These are phyloP conservation scores for Hemicordylus capensis DNA, from an alignment of 2,113 vertebrate genomes.

Conservation along the genomic window DNA sequence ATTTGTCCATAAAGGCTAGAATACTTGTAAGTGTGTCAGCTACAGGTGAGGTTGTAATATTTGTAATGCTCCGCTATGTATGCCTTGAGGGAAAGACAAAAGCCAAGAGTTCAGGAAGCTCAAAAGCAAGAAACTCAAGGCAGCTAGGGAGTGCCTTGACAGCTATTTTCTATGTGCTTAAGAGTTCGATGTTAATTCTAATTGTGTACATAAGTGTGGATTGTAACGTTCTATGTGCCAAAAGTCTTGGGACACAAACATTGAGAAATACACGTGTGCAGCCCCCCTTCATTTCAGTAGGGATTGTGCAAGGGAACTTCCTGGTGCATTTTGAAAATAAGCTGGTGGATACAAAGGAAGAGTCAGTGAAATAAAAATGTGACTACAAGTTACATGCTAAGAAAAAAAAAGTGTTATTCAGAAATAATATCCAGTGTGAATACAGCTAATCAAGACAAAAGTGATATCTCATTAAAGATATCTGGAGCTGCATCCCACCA, in stretches of 20 bases:
- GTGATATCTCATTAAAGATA: constrained; percentile 39
- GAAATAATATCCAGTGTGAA: constrained; percentile 35
- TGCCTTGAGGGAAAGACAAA: too few relatives aligned
- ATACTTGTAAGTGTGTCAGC: too few relatives aligned
- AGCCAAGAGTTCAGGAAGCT: too few relatives aligned
- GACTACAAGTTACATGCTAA: constrained; percentile 15
- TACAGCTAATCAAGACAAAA: constrained; percentile 33
- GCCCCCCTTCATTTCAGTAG: background rate
- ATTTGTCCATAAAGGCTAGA: too few relatives aligned
- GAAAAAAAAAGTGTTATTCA: constrained; percentile 7
- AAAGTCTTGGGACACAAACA: background rate
- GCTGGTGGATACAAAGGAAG: background rate
- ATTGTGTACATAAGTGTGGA: background rate
- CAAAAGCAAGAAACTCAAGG: too few relatives aligned
- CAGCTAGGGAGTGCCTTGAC: too few relatives aligned
- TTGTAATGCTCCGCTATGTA: too few relatives aligned
- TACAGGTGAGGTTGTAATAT: too few relatives aligned
- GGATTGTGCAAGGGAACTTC: background rate
- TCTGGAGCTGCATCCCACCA: too few relatives aligned
- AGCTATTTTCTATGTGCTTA: constrained; percentile 35
- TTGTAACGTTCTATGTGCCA: constrained; percentile 28
- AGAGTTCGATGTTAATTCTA: background rate
- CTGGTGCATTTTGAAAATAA: constrained; percentile 22
- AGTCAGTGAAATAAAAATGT: background rate
- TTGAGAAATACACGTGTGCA: too few relatives aligned